These are phyloP conservation scores for Phenacoccus solenopsis DNA, from an alignment of 1,140 invertebrate species.

Conservation along the genomic window DNA sequence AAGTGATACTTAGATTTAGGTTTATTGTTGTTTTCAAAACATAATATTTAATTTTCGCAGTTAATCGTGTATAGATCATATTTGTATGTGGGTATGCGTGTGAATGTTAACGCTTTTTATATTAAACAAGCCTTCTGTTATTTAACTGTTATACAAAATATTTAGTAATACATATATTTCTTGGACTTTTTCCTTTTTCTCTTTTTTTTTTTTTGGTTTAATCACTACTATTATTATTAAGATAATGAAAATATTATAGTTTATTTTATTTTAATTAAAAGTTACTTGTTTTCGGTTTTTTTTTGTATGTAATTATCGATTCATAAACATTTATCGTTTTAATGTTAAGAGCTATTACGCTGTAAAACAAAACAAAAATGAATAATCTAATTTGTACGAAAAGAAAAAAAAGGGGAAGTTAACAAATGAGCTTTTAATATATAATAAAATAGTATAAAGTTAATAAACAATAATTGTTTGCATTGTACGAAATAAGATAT, in stretches of 20 bases:
- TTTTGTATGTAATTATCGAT: neutral
- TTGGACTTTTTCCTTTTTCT: neutral
- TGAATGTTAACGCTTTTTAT: conserved; percentile 12
- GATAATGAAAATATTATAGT: conserved; percentile 10
- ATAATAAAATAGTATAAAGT: neutral
- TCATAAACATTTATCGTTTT: conserved; percentile 5
- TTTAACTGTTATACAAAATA: neutral
- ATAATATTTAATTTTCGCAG: neutral
- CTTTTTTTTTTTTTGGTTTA: conserved; percentile 6
- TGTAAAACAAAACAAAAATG: neutral
- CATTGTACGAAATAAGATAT: neutral
- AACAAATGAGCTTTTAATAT: conserved; percentile 11
- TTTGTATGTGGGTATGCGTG: conserved; percentile 10
- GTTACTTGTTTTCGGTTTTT: conserved; percentile 6
- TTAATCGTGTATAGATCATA: conserved; percentile 8
- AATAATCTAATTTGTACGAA: neutral
- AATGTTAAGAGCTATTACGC: conserved; percentile 6
- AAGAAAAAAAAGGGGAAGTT: neutral
- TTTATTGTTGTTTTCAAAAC: conserved; percentile 11
- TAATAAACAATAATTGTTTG: conserved; percentile 4
- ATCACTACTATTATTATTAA: neutral
- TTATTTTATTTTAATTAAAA: neutral
- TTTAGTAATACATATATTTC: neutral
- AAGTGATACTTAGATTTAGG: conserved; percentile 12
- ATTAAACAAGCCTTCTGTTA: neutral